Base-by-base conservation (phyloP, 2,888 invertebrate species). In the Fissipunctia ypsillon region DNA sequence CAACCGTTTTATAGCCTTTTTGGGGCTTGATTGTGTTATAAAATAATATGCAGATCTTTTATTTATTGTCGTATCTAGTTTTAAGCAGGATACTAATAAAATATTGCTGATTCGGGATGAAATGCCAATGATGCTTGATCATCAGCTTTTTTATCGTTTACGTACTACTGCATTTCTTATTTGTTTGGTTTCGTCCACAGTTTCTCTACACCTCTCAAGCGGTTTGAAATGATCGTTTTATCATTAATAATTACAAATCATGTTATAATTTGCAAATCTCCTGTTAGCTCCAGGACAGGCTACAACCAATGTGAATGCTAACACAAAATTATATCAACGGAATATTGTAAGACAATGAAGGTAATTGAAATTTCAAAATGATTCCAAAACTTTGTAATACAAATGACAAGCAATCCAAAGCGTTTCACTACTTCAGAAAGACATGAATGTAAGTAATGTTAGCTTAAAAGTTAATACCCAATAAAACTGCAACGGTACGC, bases 401-500 rank as follows among this genome's bases (percentile, higher is more conserved):
- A 76, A 31, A 66, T 66, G n/a, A 73, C n/a, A 7, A 68, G 10
- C 19, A 3, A 48, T 14, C 35, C 2, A 41, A 45, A 66, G 28
- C 50, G 43, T 41, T 45, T 14, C n/a, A 52, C 45, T 7, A 22
- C 48, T 59, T 64, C 43, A 12, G 2, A 48, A 54, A 22, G 71
- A 59, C 72, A 43, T 50, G 65, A 52, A 70, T 57, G 57, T 41
- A 25, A 60, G 57, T 41, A 25, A 60, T 35, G 38, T 52, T 38
- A 60, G 22, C 38, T 81, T 48, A 25, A 61, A 77, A 41, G 52
- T 79, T 68, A 66, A 76, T 75, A 69, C 57, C 71, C 66, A 74
- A 65, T 82, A 72, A 76, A 80, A 69, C 41, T 25, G 54, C 71
- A 82, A 80, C 84, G 81, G 72, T 70, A 84, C 63, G 35, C 38